Base-by-base conservation (phyloP, 1,140 invertebrate species). In the Penaeus japonicus region DNA sequence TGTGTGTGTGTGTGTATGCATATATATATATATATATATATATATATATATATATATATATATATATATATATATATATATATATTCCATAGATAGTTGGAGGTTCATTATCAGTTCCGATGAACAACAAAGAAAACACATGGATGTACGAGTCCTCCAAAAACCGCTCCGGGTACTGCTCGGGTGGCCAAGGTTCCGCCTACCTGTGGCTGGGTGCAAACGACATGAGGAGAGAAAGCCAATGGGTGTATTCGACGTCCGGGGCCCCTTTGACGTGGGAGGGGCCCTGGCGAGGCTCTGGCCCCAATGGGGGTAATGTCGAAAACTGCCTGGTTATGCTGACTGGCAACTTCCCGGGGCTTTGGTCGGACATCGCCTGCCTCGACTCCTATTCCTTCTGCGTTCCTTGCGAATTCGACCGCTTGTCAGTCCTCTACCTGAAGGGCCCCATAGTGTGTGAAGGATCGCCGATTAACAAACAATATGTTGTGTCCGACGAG, bases 271-370 rank as follows among this genome's bases (percentile, higher is more conserved):
- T 88, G 57, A 5, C 24, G 1, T 88, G 86, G 86, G 47, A 75
- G 77, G 80, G 86, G 4, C 65, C 80, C 27, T 88, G 86, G 86
- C 47, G 86, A 53, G 86, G 86, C 22, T 39, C 18, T 30, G 86
- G 86, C 2, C 86, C 86, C n/a, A 88, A 88, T 32, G 86, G 86
- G 0, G 86, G 86, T 20, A 88, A 39, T 35, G 32, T 57, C 39
- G 86, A 88, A 47, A 88, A 88, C 79, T 88, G 86, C 32, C 27
- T 88, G 80, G 86, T 88, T 4, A 88, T 88, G 86, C 62, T 83
- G 7, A 54, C 30, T 20, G 86, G 65, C 3, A 32, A 80, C 4
- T 88, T 88, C n/a, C 86, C 86, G 22, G 65, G 62, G 5, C 62
- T 35, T 27, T 88, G 86, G 86, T 88, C 86, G 18, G 86, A 88